Percentiles rank a stretch among this genome's conserved stretches.
These are phyloP conservation scores for Macrosteles quadrilineatus DNA, from an alignment of 1,140 invertebrate species.

Conservation along the genomic window DNA sequence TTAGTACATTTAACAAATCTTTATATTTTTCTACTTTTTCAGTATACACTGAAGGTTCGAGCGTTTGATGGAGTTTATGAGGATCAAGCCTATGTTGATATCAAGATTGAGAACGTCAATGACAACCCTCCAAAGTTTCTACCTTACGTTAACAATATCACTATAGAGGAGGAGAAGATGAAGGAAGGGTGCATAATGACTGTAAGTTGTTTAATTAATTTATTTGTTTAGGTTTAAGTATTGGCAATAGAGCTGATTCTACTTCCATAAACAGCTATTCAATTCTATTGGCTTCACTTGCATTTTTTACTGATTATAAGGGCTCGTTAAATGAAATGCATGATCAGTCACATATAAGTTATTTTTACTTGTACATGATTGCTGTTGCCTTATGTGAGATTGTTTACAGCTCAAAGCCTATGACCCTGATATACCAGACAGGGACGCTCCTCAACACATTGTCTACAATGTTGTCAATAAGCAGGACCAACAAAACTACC, in stretches of 20 bases:
- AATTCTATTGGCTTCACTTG: no score
- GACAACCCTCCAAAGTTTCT: slow-evolving; percentile 80
- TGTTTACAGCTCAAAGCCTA: slow-evolving; percentile 71
- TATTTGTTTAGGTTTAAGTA: slow-evolving; percentile 9
- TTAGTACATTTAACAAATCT: no score
- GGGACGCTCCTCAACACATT: slow-evolving; percentile 72
- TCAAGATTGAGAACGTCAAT: slow-evolving; percentile 80
- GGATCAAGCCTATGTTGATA: slow-evolving; percentile 72
- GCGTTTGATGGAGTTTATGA: slow-evolving; percentile 78
- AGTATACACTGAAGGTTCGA: slow-evolving; percentile 72
- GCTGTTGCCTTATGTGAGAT: no score
- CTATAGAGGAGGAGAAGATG: slow-evolving; percentile 68
- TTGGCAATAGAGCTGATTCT: no score
- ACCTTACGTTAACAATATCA: slow-evolving; percentile 62
- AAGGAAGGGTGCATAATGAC: slow-evolving; percentile 64
- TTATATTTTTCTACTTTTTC: slow-evolving; percentile 29
- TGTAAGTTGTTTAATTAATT: slow-evolving; percentile 44
- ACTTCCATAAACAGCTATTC: no score
- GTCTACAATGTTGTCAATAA: slow-evolving; percentile 72
- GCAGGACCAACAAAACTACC: slow-evolving; percentile 62
- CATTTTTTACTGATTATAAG: no score
- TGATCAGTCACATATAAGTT: no score
- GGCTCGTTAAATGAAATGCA: no score
- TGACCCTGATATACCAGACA: slow-evolving; percentile 81
- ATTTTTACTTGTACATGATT: no score